Base-by-base conservation (phyloP, 2,888 invertebrate species). In the Rhorus exstirpatorius region DNA sequence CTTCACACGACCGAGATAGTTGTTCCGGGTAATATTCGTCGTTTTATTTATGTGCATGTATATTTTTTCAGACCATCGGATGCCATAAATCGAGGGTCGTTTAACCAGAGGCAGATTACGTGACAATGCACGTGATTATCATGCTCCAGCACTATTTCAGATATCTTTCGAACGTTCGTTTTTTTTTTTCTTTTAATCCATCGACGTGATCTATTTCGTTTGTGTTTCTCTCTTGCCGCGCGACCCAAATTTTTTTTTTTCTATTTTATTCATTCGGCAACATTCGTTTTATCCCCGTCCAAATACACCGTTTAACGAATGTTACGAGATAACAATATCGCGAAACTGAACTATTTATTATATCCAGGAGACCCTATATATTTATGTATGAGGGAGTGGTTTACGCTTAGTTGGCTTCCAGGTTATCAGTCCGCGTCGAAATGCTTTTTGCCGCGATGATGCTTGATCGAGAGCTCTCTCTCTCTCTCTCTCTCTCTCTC, bases 261-360 rank as follows among this genome's bases (percentile, higher is more conserved):
- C 67, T 72, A 65, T 80, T 78, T 75, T 12, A 65, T 83, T 79
- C 55, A 71, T 83, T 71, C 58, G 77, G 76, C 49, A 72, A 74
- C 72, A 81, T 78, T 81, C 65, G 72, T 81, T 85, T 85, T 79
- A 86, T 83, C 81, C 83, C 44, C 70, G 71, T 79, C 75, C 85
- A 83, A 87, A 85, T 83, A 82, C 78, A 83, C 81, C 83, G 80
- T 86, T 85, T 83, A 86, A 85, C 85, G 84, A 83, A 87, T 84
- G 85, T 83, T 83, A 55, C 53, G 81, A 85, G 87, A 88, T 88
- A 88, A 86, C 86, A 79, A 72, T 75, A 75, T 67, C 71, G 76
- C 80, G 63, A 74, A 44, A 75, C 58, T 53, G 81, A 75, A 85
- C n/a, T 86, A 86, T 88, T 88, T 86, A 86, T 86, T 83, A 81